Percentiles rank a stretch among this genome's conserved stretches.
These are phyloP conservation scores for Corella eumyota DNA, from an alignment of 23 tunicate species.

Conservation along the genomic window DNA sequence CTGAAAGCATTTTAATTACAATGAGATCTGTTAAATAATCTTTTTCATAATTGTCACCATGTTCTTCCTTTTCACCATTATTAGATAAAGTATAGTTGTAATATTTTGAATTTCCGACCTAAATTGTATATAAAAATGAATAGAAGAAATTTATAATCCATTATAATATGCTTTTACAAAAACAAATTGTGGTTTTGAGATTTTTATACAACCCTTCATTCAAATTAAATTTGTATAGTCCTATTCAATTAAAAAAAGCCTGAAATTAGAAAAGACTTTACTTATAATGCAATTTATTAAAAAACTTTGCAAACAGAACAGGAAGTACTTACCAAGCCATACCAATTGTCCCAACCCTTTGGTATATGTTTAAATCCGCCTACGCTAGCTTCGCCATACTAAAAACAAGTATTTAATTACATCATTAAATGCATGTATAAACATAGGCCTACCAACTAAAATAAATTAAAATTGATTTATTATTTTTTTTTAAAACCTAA, in stretches of 20 bases:
- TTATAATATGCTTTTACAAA: too few species aligned
- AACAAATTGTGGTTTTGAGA: too few species aligned
- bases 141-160: neutral
- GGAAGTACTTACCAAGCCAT: constrained; percentile 89
- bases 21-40: constrained; percentile 90
- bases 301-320: too few species aligned
- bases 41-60: constrained; percentile 56
- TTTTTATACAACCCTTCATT: too few species aligned
- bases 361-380: constrained; percentile 89
- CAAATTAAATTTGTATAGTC: too few species aligned
- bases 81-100: constrained; percentile 92
- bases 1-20: too few species aligned
- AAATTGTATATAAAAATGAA: neutral
- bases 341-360: constrained; percentile 93
- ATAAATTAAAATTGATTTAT: neutral
- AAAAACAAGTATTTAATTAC: neutral
- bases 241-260: too few species aligned
- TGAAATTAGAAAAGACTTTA: neutral
- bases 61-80: constrained; percentile 56
- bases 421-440: neutral
- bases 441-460: neutral
- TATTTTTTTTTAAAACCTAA: too few species aligned
- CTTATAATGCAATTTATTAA: too few species aligned
- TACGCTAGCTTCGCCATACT: constrained; percentile 63
- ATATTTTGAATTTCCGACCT: constrained; percentile 91